Base-by-base conservation (phyloP, 2,797 vertebrate species). In the Sphaeramia orbicularis region DNA sequence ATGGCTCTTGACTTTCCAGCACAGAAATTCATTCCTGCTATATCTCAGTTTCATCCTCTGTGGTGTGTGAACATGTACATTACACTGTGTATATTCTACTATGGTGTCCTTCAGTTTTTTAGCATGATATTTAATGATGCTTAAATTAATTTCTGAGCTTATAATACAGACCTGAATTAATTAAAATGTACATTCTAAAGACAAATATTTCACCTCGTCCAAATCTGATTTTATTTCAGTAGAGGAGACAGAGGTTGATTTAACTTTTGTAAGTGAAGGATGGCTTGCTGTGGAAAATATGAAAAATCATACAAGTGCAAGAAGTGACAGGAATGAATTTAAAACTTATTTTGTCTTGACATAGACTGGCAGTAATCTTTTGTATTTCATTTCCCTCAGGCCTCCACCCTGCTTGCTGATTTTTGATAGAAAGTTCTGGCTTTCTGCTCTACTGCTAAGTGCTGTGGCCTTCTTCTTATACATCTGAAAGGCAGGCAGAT, bases 351-450 rank as follows among this genome's bases (percentile, higher is more conserved):
- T 62, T 47, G 24, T 69, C 21, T 40, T 65, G n/a, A 49, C 21
- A 11, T 19, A 41, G 11, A 40, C 52, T 40, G 27, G 18, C n/a
- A 61, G 15, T 42, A 11, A 51, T 78, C 48, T 51, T 27, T 62
- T 61, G 8, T 48, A 7, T 78, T 71, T 62, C 1, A 41, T 66
- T 50, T 59, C 24, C 27, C 11, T 44, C 7, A 45, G 13, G 24
- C 44, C 24, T 45, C 57, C 10, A n/a, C 13, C 21, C 0, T 27
- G 0, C 56, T 65, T 2, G 0, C 38, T 62, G 57, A 64, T 65
- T 71, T 65, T 43, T 27, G 40, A 49, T 62, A 13, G 56, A 70
- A 77, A 40, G 58, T 48, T 79, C 32, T 59, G 10, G 36, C 16
- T 2, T 50, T 51, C 36, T 60, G 53, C 48, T 65, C 41, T 0